These are phyloP conservation scores for Battus philenor DNA, from an alignment of 1,140 invertebrate genomes.

Conservation along the genomic window DNA sequence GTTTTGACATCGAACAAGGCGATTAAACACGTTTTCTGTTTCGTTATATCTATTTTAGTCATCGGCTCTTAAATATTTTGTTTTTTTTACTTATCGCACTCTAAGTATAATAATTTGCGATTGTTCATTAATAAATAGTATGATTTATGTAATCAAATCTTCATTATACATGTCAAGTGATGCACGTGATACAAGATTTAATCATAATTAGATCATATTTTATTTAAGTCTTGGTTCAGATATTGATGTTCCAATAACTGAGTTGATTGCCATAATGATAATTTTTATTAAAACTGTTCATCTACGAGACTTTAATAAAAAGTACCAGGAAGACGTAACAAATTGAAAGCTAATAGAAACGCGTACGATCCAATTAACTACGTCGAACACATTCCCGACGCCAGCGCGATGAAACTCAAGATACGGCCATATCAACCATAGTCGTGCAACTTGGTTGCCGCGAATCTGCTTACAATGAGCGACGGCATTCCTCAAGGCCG, in stretches of 20 bases:
- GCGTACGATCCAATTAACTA: constrained; percentile 29
- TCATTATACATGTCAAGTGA: not conserved
- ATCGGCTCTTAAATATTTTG: no score
- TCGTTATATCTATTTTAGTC: no score
- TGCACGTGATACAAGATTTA: no score
- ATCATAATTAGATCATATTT: no score
- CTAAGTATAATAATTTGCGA: no score
- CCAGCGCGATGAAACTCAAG: constrained; percentile 40
- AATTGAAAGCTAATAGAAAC: constrained; percentile 17
- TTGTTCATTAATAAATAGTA: no score
- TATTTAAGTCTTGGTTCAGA: no score
- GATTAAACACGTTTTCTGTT: no score
- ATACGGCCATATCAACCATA: constrained; percentile 36
- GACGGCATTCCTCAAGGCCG: constrained; percentile 61
- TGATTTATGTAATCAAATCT: not conserved
- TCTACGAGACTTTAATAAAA: no score
- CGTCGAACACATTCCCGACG: constrained; percentile 17
- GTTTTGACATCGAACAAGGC: no score
- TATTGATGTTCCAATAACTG: not conserved
- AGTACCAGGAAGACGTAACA: constrained; percentile 14
- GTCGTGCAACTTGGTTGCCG: constrained; percentile 26
- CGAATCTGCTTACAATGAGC: constrained; percentile 35
- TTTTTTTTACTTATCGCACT: no score
- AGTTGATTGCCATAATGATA: not conserved
- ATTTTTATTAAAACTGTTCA: not conserved